Percentiles rank a stretch among this genome's conserved stretches.
Conservation (phyloP, 2,113 vertebrate genomes). For the Hypanus sabinus region DNA sequence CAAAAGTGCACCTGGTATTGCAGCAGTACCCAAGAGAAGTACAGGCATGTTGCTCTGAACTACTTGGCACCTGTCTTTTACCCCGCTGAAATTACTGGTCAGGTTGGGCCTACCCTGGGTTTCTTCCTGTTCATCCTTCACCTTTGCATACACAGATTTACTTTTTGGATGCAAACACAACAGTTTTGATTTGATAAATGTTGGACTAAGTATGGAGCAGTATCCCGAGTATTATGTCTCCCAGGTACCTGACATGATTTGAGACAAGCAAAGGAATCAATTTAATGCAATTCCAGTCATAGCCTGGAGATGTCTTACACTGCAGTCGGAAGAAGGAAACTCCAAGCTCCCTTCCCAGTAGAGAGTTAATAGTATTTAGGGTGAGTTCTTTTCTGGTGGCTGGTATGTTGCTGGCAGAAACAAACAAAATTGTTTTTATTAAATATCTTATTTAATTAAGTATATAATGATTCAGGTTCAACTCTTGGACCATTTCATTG, state of each 20-base stretch:
- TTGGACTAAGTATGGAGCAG: neutral
- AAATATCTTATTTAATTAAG: neutral
- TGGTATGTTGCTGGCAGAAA: neutral
- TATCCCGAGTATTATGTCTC: neutral
- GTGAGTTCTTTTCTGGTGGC: neutral
- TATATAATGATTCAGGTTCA: neutral
- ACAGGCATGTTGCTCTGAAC: neutral
- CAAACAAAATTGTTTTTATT: neutral
- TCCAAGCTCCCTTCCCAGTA: no score
- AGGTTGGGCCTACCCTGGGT: neutral
- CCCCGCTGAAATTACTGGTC: no score
- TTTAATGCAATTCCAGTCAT: neutral
- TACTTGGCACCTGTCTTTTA: neutral
- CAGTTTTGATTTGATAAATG: neutral
- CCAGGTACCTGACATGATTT: neutral
- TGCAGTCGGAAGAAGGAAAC: neutral
- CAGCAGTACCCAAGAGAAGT: neutral
- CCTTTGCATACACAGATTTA: neutral
- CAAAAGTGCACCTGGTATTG: neutral
- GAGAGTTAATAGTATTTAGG: neutral
- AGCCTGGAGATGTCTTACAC: slow-evolving; percentile 21
- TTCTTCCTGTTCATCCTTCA: neutral
- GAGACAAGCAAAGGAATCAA: neutral
- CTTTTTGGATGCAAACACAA: neutral
- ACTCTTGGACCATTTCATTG: neutral